Evolutionary conservation across 1,140 invertebrate species (phyloP), one percentile per base, ranked within the genome.

Genomic region (Scaptodrosophila lebanonensis): DNA sequence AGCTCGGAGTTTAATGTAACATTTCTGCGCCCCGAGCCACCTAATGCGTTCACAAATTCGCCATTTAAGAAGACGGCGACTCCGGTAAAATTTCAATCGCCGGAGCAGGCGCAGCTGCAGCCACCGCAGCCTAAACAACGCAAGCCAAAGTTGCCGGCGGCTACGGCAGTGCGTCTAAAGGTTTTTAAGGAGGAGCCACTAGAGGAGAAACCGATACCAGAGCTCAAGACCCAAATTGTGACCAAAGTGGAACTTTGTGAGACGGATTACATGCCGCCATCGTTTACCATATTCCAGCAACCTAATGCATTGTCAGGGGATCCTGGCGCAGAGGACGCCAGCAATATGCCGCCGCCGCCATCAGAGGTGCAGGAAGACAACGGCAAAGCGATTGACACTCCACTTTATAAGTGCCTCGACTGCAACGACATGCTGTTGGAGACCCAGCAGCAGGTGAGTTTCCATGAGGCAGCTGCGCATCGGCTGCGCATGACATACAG

Each of bases 331-430:
- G 30, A n/a, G n/a, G n/a, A n/a, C n/a, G 20, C 49, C 1, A 30
- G 13, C n/a, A 56, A 30, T 11, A 77, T 77, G 72, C 72, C 72
- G 2, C 73, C 72, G 4, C 67, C 72, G 15, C 29, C 58, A 1
- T 20, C 49, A n/a, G n/a, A n/a, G 6, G 45, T 48, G 6, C 9
- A 11, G 15, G 68, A 65, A 17, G 8, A 9, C 1, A 35, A 16
- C 25, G 22, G 22, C 8, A 9, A 71, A 72, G 45, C 18, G 30
- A 1, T 16, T 75, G 18, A 57, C 73, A 17, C 22, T 76, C 76
- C 70, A 4, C 38, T 67, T 0, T 70, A 77, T 59, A 86, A 86
- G 62, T 86, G 84, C 54, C 52, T 84, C 5, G 84, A 85, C 49
- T 86, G 84, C 58, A 71, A 85, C 38, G 65, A 63, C 11, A 11